Base-by-base conservation (phyloP, 2,797 vertebrate genomes). In the Cryptoprocta ferox region DNA sequence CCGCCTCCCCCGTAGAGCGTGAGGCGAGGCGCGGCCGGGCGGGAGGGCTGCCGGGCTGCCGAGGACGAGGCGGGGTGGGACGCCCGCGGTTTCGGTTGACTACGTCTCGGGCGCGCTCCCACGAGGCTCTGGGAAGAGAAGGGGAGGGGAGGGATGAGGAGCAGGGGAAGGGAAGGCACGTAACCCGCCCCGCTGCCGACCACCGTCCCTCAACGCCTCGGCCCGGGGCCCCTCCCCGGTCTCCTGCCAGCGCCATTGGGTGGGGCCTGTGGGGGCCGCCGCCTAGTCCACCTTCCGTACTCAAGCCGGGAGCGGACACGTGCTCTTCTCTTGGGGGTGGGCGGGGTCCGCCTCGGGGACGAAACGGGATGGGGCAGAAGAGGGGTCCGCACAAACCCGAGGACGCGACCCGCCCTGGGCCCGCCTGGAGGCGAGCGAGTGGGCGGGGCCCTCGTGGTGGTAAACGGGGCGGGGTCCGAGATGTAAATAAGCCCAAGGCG, bases 1-100 rank as follows among this genome's bases (percentile, higher is more conserved):
- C 97, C 98, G 97, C 97, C 98, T 98, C 63, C 82, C 92, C 94
- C 88, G 95, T 97, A 91, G 89, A 98, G 95, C 97, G 97, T 97
- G 97, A 97, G 97, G 97, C 91, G 86, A 88, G 92, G 95, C 89
- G 91, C 73, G 94, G 97, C 95, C 61, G 28, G 82, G 53, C 53
- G 88, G 87, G 95, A 66, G 79, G 93, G 68, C 35, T 26, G 39
- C 56, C 6, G 2, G 95, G 80, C 53, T 83, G 94, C 76, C 11
- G 91, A 37, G 37, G 73, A 13, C 42, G 26, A 39, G 93, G 90
- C 39, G 68, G 94, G 92, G 91, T 61, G 84, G 78, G 50, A 70
- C 39, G 93, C 37, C 65, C 53, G 81, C 15, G 61, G 93, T 75
- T 90, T 95, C 63, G 59, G 89, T 50, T 26, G 83, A 96, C 78